Conservation (phyloP, 2,888 invertebrate genomes). For the Brenthis hecate region DNA sequence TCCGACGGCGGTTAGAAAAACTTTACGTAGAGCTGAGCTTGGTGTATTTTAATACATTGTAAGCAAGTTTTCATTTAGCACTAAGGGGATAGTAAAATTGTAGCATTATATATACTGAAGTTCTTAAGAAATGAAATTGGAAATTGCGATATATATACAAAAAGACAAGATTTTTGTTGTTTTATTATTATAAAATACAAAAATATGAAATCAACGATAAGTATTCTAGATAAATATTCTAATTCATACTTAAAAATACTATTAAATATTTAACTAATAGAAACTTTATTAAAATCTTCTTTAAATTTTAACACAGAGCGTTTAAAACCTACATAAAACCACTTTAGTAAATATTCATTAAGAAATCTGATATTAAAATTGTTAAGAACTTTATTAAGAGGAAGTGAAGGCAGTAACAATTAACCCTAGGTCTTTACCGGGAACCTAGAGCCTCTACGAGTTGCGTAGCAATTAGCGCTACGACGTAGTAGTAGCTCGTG, state of each 20-base stretch:
- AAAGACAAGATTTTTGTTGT: too few relatives aligned
- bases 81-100: conserved; percentile 4
- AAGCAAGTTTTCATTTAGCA: conserved; percentile 14
- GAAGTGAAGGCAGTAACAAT: conserved; percentile 58
- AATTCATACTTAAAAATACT: too few relatives aligned
- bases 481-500: conserved; percentile 55
- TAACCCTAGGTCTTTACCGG: conserved; percentile 72
- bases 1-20: conserved; percentile 24
- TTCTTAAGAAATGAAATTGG: too few relatives aligned
- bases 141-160: too few relatives aligned
- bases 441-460: conserved; percentile 62
- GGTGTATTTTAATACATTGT: conserved; percentile 18
- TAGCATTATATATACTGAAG: neutral
- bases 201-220: too few relatives aligned
- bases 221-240: too few relatives aligned
- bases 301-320: too few relatives aligned
- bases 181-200: too few relatives aligned
- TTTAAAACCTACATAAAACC: too few relatives aligned
- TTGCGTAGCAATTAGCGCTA: conserved; percentile 79
- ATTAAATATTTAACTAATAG: too few relatives aligned
- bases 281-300: too few relatives aligned
- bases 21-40: conserved; percentile 11
- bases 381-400: conserved; percentile 26
- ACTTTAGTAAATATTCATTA: conserved; percentile 6
- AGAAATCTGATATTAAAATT: conserved; percentile 29